Percentiles rank a stretch among this genome's conserved stretches.
phyloP scores from a whole-genome alignment of 2,888 invertebrate genomes.

The Dysmachus trigonus region DNA sequence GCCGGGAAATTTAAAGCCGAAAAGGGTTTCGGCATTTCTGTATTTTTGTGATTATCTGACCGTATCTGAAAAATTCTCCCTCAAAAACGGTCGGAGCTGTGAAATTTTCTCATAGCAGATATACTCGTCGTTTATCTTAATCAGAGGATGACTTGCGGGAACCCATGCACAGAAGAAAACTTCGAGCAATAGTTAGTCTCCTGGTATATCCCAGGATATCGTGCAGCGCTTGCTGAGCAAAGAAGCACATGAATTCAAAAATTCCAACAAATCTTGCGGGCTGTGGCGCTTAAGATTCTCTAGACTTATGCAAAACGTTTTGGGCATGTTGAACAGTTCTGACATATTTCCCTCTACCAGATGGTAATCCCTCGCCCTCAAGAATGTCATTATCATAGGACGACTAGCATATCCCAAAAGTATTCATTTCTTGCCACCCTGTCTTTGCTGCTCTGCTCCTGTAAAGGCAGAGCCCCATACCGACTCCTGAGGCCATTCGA shows the following conservation, averaged over 20 bases:
- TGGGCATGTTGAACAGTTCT: conserved; percentile 39
- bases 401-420: neutral
- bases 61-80: neutral
- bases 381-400: conserved; percentile 27
- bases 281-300: neutral
- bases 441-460: neutral
- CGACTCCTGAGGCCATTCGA: neutral
- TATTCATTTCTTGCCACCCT: neutral
- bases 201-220: neutral
- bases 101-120: neutral
- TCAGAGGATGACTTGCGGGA: neutral
- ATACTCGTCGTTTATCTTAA: neutral
- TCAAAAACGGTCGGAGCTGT: neutral
- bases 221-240: neutral
- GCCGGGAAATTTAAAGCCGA: neutral
- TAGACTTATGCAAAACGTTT: conserved; percentile 28
- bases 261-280: neutral
- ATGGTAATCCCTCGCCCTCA: neutral
- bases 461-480: neutral
- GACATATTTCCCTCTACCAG: neutral
- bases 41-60: neutral
- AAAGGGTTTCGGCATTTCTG: too few relatives aligned
- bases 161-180: neutral
- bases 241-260: neutral
- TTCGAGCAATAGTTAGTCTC: neutral